phyloP scores from a whole-genome alignment of 1,140 invertebrate genomes.

The Micrasema longulum region DNA sequence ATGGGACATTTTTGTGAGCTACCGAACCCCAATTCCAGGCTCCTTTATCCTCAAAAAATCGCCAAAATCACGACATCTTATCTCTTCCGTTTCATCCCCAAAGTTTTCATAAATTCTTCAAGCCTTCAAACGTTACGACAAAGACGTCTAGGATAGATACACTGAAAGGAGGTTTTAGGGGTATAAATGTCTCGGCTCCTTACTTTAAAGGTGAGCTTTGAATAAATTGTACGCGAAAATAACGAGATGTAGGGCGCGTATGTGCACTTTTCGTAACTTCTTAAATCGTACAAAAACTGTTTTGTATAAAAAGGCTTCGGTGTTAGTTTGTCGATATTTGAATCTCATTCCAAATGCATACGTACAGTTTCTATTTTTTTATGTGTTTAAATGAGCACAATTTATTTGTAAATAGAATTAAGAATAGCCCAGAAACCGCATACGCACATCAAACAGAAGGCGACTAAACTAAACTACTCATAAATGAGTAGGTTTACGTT shows the following conservation, averaged over 20 bases:
- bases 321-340: too few relatives aligned
- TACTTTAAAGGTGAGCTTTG: conserved; percentile 22
- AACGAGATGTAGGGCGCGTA: conserved; percentile 2
- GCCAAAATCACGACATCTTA: conserved; percentile 53
- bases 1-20: conserved; percentile 31
- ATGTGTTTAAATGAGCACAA: too few relatives aligned
- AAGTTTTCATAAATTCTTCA: conserved; percentile 48
- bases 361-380: too few relatives aligned
- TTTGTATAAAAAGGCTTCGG: too few relatives aligned
- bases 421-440: too few relatives aligned
- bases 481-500: too few relatives aligned
- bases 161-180: conserved; percentile 26
- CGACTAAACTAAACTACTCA: too few relatives aligned
- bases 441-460: too few relatives aligned
- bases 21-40: conserved; percentile 1
- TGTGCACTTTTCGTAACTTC: too few relatives aligned
- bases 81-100: conserved; percentile 43
- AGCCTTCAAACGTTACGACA: conserved; percentile 2
- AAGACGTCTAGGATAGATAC: background rate
- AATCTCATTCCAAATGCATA: too few relatives aligned
- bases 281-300: too few relatives aligned
- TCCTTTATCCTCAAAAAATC: conserved; percentile 52
- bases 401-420: too few relatives aligned
- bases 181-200: conserved; percentile 22
- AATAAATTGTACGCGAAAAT: conserved; percentile 28